Conservation (phyloP, 1,140 invertebrate genomes). For the Neodiprion lecontei region DNA sequence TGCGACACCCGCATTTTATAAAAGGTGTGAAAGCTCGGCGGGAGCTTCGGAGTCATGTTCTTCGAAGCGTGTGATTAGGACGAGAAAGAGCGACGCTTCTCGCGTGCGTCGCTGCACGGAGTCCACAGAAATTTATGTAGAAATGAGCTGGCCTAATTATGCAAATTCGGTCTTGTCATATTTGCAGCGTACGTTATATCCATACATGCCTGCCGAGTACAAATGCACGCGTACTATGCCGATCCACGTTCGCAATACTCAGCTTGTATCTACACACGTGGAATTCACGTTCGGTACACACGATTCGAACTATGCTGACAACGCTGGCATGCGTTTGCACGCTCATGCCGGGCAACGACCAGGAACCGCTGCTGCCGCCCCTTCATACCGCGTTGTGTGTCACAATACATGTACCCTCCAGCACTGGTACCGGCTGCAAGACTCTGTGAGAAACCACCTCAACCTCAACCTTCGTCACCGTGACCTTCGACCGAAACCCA, state of each 20-base stretch:
- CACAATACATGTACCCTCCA: background rate
- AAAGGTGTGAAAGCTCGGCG: too few species aligned
- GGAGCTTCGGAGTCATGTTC: too few species aligned
- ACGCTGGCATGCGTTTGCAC: background rate
- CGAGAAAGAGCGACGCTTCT: too few species aligned
- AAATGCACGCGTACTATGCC: background rate
- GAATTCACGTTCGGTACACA: too few species aligned
- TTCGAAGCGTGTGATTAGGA: too few species aligned
- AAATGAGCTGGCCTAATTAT: background rate
- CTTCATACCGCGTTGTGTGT: background rate
- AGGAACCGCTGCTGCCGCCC: background rate
- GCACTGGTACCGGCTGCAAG: background rate
- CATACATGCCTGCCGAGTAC: too few species aligned
- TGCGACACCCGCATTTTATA: too few species aligned
- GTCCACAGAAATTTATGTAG: background rate
- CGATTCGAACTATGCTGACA: background rate
- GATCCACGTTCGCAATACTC: too few species aligned
- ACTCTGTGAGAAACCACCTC: background rate
- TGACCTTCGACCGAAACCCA: background rate
- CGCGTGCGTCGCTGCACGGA: too few species aligned
- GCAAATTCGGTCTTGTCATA: background rate
- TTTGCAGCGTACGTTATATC: background rate
- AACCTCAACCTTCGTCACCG: background rate
- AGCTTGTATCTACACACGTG: too few species aligned
- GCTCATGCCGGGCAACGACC: conserved; percentile 3